Conservation (phyloP, 2,888 invertebrate species). For the Zaprionus obscuricornis region DNA sequence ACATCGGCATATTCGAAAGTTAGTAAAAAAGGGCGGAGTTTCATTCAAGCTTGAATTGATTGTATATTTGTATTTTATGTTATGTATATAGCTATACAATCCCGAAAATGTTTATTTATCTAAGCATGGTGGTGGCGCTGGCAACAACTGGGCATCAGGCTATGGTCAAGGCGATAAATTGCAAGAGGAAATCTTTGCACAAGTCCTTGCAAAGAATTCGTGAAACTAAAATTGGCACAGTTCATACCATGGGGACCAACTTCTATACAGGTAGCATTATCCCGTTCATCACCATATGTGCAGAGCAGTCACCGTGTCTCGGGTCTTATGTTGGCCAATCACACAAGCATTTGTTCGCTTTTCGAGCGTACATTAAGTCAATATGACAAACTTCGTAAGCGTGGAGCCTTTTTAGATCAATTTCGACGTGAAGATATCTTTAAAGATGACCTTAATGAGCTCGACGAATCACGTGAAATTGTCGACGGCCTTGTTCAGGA, state of each 20-base stretch:
- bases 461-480: slow-evolving; percentile 95
- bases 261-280: slow-evolving; percentile 98
- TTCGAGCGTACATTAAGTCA: slow-evolving; percentile 96
- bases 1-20: slow-evolving; percentile 97
- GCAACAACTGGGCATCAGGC: slow-evolving; percentile 99
- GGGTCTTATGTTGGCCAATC: slow-evolving; percentile 98
- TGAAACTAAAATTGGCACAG: slow-evolving; percentile 96
- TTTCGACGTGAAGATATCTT: slow-evolving; percentile 98
- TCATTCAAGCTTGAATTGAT: neutral
- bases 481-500: slow-evolving; percentile 97
- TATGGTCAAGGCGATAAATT: slow-evolving; percentile 96
- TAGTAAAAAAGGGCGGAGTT: neutral
- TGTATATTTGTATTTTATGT: too few relatives aligned
- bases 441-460: slow-evolving; percentile 94
- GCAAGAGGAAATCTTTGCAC: slow-evolving; percentile 98
- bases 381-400: slow-evolving; percentile 97
- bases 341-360: slow-evolving; percentile 97
- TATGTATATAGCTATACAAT: slow-evolving; percentile 90
- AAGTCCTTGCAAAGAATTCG: too few relatives aligned
- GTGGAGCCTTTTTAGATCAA: slow-evolving; percentile 98
- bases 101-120: slow-evolving; percentile 98
- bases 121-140: slow-evolving; percentile 99
- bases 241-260: slow-evolving; percentile 99
- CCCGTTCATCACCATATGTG: slow-evolving; percentile 97
- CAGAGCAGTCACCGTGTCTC: slow-evolving; percentile 97